Base-by-base conservation (phyloP, 2,113 vertebrate genomes). In the Etia nguti region DNA sequence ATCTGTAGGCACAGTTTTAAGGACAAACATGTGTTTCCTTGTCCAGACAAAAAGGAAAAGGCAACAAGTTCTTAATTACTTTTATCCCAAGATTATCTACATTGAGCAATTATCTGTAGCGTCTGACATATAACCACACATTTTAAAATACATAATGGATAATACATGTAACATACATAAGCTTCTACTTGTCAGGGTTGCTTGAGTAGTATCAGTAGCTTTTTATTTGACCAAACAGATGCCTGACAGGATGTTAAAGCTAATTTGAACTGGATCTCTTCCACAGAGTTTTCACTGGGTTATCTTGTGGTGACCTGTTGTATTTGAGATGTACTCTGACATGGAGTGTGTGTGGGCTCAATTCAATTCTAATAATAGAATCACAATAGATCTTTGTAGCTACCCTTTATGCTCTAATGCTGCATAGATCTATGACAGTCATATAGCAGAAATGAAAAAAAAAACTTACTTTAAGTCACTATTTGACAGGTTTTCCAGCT, bases 361-460 rank as follows among this genome's bases (percentile, higher is more conserved):
- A 26, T 10, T 65, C 31, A 65, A 38, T 65, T 65, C 34, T 34
- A 65, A 65, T 38, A 65, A 65, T 65, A 65, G 60, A 65, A 65
- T 38, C 60, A 38, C 20, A 38, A 18, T 16, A 18, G 15, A 48
- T 2, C 22, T 73, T 46, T 5, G 1, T 46, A 48, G 22, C 22
- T 9, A 6, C 68, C 2, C 26, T 73, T 26, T 24, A 13, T 73
- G 68, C 22, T 73, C 2, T 5, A 73, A 7, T 9, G 29, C 22
- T 18, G 68, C 9, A 73, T 18, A 29, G 68, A 13, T 73, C 68
- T 73, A 18, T 29, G 41, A 29, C 13, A 73, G 1, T 73, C 13
- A 10, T 26, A 1, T 6, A 46, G 41, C 4, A 73, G 15, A 26
- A 43, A 24, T 10, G 38, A 0, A 0, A 2, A 18, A 18, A 29